Evolutionary conservation across 2,888 invertebrate species (phyloP), one percentile per base, ranked within the genome.

Genomic region (Dolichopus griseipennis): DNA sequence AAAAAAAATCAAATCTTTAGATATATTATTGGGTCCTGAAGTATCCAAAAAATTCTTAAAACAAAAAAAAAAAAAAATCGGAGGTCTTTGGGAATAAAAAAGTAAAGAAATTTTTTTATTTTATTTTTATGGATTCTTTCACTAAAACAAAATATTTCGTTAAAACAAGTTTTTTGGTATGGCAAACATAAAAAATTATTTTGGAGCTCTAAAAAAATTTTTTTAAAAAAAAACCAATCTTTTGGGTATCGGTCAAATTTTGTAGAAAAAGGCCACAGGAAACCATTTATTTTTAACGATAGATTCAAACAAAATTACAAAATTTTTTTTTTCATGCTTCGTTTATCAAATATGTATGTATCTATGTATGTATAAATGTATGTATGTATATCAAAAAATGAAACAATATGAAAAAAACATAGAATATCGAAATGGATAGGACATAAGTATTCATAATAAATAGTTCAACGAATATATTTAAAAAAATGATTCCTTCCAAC

Each of bases 201-300:
- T 37, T 37, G 1, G 2, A 37, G 12, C 8, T 37, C 4, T 10
- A 37, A 7, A 37, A 37, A 37, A 37, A n/a, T n/a, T n/a, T n/a
- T n/a, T n/a, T n/a, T n/a, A n/a, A n/a, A n/a, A n/a, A 7, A 37
- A 37, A 37, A 37, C 1, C 8, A 37, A 37, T 10, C 9, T 52
- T 52, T 52, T 18, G 52, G 52, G 52, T 52, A 27, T 18, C 52
- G 52, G 52, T 52, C 52, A 52, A 41, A 52, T 52, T 52, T 52
- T 18, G n/a, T 52, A 52, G 52, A 52, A 52, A 37, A 52, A 52
- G 52, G 52, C 52, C 52, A 52, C 52, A 52, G 52, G 52, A 52
- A 52, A 52, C 52, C 52, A 52, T 52, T 52, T 52, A 52, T 52
- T 18, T 52, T 15, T 52, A 52, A 52, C 52, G n/a, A 18, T 52